Evolutionary conservation across 2,888 invertebrate genomes (phyloP).

Genomic region (Amblyjoppa proteus): DNA sequence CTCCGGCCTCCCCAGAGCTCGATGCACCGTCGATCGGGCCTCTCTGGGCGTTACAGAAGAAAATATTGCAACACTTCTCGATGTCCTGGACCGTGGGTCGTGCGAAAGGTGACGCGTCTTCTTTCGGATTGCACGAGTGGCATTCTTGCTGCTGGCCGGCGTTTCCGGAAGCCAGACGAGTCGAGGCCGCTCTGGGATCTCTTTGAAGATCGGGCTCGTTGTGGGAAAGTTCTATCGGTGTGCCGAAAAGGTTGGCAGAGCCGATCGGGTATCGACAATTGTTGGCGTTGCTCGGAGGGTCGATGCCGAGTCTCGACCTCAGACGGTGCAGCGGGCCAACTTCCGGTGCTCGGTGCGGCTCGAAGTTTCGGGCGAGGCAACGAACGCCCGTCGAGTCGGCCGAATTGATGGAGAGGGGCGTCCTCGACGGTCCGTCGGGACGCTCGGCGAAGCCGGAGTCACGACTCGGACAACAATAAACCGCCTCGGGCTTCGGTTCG

Average conservation of each 20-base stretch:
- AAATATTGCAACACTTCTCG: conserved; percentile 61
- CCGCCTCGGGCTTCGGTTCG: conserved; percentile 2
- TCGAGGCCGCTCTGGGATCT: conserved; percentile 55
- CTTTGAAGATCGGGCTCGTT: conserved; percentile 26
- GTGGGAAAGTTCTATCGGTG: conserved; percentile 3
- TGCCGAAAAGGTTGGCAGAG: background rate
- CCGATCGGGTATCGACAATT: background rate
- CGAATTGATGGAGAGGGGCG: background rate
- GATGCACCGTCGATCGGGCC: background rate
- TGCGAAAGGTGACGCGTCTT: background rate
- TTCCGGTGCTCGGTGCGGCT: background rate
- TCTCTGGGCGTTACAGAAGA: conserved; percentile 34
- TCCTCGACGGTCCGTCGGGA: background rate
- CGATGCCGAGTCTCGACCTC: background rate
- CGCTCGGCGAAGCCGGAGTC: background rate
- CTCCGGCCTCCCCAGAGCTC: background rate
- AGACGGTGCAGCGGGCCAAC: background rate
- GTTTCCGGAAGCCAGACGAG: conserved; percentile 28
- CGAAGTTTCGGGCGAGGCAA: background rate
- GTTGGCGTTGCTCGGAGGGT: background rate
- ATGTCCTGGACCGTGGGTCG: conserved; percentile 42
- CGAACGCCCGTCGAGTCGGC: background rate
- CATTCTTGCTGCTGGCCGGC: background rate
- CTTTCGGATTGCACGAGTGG: background rate
- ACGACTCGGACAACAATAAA: conserved; percentile 18